Percentiles rank a stretch among this genome's conserved stretches.
Evolutionary conservation across 2,888 invertebrate species (phyloP).

Genomic region (Acanthosepion lycidas): DNA sequence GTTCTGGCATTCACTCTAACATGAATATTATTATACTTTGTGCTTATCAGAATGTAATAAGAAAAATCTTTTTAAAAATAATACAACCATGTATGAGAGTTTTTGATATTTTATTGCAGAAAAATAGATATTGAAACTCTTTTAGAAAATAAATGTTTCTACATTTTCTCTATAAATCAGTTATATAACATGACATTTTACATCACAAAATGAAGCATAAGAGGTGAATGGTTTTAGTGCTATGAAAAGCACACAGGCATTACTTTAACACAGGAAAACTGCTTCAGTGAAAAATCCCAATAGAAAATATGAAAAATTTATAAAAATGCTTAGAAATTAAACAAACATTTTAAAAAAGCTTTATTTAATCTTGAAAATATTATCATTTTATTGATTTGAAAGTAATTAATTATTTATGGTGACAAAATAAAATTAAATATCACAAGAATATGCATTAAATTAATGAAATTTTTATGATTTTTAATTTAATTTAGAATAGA

Average conservation of each 20-base stretch:
- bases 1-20: no score
- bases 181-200: neutral
- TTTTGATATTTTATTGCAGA: neutral
- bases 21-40: no score
- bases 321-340: neutral
- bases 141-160: slow-evolving; percentile 1
- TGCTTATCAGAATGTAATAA: no score
- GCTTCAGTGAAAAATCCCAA: neutral
- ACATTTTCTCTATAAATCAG: neutral
- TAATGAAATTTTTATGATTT: no score
- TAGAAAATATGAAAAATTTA: neutral
- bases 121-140: neutral
- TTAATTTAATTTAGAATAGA: no score
- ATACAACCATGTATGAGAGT: neutral
- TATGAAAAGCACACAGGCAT: neutral
- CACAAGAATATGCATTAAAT: no score
- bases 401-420: no score
- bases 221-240: neutral
- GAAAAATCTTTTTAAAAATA: neutral
- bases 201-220: neutral
- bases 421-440: no score
- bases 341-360: neutral
- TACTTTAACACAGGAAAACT: neutral
- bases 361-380: no score
- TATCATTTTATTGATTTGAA: no score